Evolutionary conservation across 1,140 invertebrate genomes (phyloP).

Genomic region (Olivierus martensii): DNA sequence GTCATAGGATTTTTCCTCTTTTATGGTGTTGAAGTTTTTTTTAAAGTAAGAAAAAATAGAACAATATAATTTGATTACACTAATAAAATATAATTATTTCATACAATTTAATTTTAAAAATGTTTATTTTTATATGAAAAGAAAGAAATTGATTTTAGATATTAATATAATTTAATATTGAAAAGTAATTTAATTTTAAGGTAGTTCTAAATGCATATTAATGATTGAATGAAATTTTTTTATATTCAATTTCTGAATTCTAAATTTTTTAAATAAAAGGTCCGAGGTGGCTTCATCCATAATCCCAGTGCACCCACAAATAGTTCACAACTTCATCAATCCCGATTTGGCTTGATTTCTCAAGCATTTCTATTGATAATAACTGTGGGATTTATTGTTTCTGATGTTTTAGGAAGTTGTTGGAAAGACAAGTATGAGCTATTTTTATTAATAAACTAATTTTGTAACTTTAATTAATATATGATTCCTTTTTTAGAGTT

Average conservation of each 20-base stretch:
- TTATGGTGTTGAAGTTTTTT: slow-evolving; percentile 87
- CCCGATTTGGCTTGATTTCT: slow-evolving; percentile 66
- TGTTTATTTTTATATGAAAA: too few species aligned
- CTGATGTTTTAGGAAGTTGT: slow-evolving; percentile 74
- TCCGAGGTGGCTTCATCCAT: slow-evolving; percentile 21
- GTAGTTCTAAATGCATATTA: too few species aligned
- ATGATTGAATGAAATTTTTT: too few species aligned
- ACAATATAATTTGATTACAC: too few species aligned
- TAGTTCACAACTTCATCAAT: slow-evolving; percentile 83
- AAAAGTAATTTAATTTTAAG: too few species aligned
- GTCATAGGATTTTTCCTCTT: slow-evolving; percentile 85
- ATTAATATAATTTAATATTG: too few species aligned
- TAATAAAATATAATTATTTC: too few species aligned
- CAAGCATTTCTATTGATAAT: slow-evolving; percentile 74
- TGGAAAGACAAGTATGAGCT: slow-evolving; percentile 69
- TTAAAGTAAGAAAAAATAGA: slow-evolving; percentile 63
- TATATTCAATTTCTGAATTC: too few species aligned
- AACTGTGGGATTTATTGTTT: slow-evolving; percentile 72
- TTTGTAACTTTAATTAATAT: too few species aligned
- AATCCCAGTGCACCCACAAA: slow-evolving; percentile 8
- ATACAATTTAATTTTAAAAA: too few species aligned
- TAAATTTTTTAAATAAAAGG: slow-evolving; percentile 5
- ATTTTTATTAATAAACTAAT: too few species aligned
- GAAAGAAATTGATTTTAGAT: too few species aligned
- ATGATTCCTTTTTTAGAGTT: slow-evolving; percentile 35